A percentile compares a stretch with the other conserved stretches of the same genome.
Evolutionary conservation across 2,113 vertebrate genomes (phyloP).

Genomic region (Peucedramus taeniatus): DNA sequence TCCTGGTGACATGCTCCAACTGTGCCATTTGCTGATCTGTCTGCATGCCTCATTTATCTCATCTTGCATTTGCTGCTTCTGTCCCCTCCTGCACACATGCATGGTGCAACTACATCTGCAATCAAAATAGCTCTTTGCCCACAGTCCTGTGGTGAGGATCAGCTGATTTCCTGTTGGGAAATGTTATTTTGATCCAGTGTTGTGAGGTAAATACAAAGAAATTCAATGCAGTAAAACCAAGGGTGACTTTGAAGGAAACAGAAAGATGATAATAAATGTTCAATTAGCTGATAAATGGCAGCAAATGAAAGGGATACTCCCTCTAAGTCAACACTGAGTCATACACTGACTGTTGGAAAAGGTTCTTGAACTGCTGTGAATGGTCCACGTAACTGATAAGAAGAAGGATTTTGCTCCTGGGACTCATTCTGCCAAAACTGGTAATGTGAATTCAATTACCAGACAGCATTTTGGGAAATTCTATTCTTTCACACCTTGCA

Average conservation of each 20-base stretch:
- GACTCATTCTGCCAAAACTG: neutral
- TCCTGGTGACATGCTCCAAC: neutral
- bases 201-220: slow-evolving; percentile 2
- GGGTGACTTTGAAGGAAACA: neutral
- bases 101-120: rapidly evolving
- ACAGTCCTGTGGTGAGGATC: neutral
- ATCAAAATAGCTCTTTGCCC: neutral
- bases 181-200: neutral
- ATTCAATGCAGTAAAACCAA: neutral
- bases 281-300: neutral
- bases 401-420: neutral
- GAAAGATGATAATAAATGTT: neutral
- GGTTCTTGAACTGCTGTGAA: neutral
- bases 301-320: neutral
- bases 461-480: neutral
- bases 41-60: neutral
- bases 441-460: neutral
- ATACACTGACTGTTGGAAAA: neutral
- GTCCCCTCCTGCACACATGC: neutral
- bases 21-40: neutral
- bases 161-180: neutral
- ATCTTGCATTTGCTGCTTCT: neutral
- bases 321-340: neutral
- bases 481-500: neutral
- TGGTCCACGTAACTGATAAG: neutral